Conservation (phyloP, 2,797 vertebrate species). For the Brotula barbata region DNA sequence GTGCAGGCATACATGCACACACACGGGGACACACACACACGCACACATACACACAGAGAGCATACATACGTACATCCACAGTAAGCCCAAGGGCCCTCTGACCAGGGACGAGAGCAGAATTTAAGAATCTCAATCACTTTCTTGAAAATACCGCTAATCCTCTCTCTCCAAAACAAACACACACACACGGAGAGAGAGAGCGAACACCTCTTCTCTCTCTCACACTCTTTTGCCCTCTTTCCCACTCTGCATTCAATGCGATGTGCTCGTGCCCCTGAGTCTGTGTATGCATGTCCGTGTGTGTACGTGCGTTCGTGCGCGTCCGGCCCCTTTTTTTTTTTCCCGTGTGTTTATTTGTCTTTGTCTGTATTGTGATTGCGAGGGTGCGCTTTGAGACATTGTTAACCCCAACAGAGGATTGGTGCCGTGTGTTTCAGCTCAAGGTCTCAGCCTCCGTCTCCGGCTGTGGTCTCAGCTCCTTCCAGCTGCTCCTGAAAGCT, state of each 20-base stretch:
- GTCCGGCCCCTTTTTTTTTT: constrained; percentile 19
- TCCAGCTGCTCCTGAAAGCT: constrained; percentile 84
- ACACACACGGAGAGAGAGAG: constrained; percentile 21
- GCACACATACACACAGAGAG: constrained; percentile 31
- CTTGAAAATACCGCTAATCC: constrained; percentile 75
- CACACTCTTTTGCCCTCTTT: constrained; percentile 73
- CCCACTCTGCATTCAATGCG: constrained; percentile 63
- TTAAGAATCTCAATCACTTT: constrained; percentile 72
- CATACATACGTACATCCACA: constrained; percentile 36
- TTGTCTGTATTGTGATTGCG: constrained; percentile 67
- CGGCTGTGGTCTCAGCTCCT: constrained; percentile 80
- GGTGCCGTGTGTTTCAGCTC: constrained; percentile 77
- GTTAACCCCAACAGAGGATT: constrained; percentile 74
- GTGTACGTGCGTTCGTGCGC: constrained; percentile 12
- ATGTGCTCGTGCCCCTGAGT: constrained; percentile 35
- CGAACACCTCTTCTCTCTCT: constrained; percentile 51
- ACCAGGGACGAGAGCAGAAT: constrained; percentile 66
- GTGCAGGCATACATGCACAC: constrained; percentile 2
- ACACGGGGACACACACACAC: background rate
- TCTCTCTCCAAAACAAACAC: constrained; percentile 59
- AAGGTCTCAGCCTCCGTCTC: constrained; percentile 82
- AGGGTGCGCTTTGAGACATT: constrained; percentile 73
- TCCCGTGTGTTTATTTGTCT: constrained; percentile 74
- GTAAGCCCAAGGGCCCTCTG: constrained; percentile 54
- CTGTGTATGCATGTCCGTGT: constrained; percentile 32